Percentiles rank a stretch among this genome's conserved stretches.
phyloP scores from a whole-genome alignment of 1,140 invertebrate genomes.

The Galleria mellonella region DNA sequence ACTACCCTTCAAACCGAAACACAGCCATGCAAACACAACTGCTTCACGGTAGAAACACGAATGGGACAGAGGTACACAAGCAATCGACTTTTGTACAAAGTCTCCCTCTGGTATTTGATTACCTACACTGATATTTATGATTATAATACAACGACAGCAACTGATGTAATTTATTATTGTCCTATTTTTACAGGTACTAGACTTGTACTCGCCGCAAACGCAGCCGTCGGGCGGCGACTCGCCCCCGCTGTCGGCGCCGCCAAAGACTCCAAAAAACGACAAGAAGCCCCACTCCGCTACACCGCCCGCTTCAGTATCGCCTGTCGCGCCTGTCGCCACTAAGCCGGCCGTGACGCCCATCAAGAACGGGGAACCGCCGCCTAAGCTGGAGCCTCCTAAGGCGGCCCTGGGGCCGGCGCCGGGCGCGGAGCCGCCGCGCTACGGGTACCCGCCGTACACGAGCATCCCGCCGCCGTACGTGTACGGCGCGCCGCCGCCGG shows the following conservation, averaged over 20 bases:
- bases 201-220: constrained; percentile 86
- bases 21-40: too few species aligned
- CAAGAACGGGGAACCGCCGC: constrained; percentile 58
- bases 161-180: too few species aligned
- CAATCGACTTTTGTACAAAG: too few species aligned
- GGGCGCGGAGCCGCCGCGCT: constrained; percentile 25
- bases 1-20: too few species aligned
- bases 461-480: constrained; percentile 28
- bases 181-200: constrained; percentile 78
- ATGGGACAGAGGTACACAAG: too few species aligned
- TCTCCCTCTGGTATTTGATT: too few species aligned
- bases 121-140: too few species aligned
- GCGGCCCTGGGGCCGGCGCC: constrained; percentile 1
- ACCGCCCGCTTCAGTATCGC: constrained; percentile 69
- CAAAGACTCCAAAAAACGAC: constrained; percentile 60
- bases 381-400: constrained; percentile 39
- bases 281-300: constrained; percentile 68
- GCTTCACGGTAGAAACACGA: too few species aligned
- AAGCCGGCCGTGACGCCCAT: constrained; percentile 49
- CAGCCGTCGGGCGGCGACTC: constrained; percentile 76
- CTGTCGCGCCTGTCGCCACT: constrained; percentile 36
- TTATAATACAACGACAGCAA: too few species aligned
- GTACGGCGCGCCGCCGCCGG: constrained; percentile 23
- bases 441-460: constrained; percentile 39
- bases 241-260: constrained; percentile 72